A percentile compares a stretch with the other conserved stretches of the same genome.
Conservation (phyloP, 2,797 vertebrate genomes). For the Darevskia nairensis region DNA sequence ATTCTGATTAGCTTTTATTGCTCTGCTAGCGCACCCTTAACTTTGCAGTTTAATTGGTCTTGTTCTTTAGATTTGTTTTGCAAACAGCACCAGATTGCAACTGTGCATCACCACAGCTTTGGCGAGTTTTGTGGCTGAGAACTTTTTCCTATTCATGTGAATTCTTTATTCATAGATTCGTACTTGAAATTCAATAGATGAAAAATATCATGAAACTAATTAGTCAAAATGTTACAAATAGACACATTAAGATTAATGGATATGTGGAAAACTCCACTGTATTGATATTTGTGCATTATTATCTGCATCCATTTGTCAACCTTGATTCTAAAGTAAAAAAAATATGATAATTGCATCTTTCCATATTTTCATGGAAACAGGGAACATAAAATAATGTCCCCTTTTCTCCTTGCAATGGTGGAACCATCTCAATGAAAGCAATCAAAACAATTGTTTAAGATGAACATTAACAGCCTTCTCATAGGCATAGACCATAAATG, state of each 20-base stretch:
- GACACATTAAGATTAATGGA: background rate
- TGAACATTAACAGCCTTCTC: background rate
- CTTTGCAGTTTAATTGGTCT: conserved; percentile 57
- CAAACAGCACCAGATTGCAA: background rate
- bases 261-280: background rate
- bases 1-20: conserved; percentile 64
- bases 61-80: conserved; percentile 44
- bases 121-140: background rate
- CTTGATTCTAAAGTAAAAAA: background rate
- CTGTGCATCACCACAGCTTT: conserved; percentile 9
- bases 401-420: background rate
- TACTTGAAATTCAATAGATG: conserved; percentile 1
- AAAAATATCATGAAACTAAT: conserved; percentile 6
- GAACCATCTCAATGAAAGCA: background rate
- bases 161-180: background rate
- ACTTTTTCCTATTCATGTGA: conserved; percentile 22
- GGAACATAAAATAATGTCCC: background rate
- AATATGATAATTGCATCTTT: background rate
- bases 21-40: conserved; percentile 44
- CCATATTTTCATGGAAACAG: background rate
- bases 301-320: conserved; percentile 6
- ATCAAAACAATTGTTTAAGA: background rate
- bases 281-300: conserved; percentile 13
- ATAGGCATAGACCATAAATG: background rate
- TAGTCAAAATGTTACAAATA: background rate